Evolutionary conservation across 2,113 vertebrate species (phyloP).

Genomic region (Grus americana): DNA sequence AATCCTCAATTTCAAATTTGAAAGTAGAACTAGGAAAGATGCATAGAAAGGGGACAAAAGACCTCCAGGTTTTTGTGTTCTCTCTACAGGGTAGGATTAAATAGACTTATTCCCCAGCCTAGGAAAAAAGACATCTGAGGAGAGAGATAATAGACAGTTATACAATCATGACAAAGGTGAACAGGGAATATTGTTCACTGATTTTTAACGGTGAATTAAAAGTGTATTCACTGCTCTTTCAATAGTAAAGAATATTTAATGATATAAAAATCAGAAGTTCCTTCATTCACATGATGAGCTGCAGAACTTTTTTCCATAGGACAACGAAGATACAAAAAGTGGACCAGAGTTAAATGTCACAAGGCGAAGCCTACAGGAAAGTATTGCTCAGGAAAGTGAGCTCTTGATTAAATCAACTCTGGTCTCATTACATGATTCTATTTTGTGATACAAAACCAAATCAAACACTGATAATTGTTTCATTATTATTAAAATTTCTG

Average conservation of each 20-base stretch:
- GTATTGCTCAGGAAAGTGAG: background rate
- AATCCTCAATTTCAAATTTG: background rate
- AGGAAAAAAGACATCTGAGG: background rate
- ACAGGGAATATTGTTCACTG: background rate
- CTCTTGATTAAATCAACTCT: background rate
- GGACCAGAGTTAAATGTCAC: background rate
- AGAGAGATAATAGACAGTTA: background rate
- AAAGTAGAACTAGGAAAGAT: background rate
- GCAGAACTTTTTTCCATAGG: background rate
- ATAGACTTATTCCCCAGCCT: background rate
- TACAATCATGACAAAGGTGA: background rate
- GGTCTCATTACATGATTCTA: background rate
- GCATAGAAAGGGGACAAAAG: background rate
- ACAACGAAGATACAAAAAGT: background rate
- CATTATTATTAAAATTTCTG: background rate
- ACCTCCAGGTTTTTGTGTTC: background rate
- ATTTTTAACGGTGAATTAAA: conserved; percentile 1
- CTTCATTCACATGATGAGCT: background rate
- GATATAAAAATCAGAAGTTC: background rate
- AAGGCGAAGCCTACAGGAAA: background rate
- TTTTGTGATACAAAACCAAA: background rate
- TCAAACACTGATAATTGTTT: background rate
- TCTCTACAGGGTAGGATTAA: background rate
- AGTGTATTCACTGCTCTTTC: background rate
- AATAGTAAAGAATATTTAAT: background rate